phyloP scores from a whole-genome alignment of 2,888 invertebrate genomes.

The Neoascia interrupta region DNA sequence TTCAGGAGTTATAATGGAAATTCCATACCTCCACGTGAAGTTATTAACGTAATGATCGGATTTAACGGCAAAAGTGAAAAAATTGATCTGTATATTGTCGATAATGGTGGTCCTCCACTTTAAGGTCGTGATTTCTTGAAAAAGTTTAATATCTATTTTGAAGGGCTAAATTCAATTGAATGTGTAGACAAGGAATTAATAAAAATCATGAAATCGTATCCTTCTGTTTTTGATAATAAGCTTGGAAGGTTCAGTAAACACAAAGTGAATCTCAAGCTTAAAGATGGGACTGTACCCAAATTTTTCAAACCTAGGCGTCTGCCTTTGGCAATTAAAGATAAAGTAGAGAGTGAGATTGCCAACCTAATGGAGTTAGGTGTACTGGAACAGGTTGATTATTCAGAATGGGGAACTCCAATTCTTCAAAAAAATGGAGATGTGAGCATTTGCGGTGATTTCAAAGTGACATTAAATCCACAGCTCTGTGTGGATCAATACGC shows the following conservation, averaged over 20 bases:
- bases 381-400: constrained; percentile 48
- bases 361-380: constrained; percentile 37
- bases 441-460: constrained; percentile 66
- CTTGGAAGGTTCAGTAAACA: too few species aligned
- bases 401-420: constrained; percentile 74
- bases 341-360: constrained; percentile 17
- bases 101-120: constrained; percentile 10
- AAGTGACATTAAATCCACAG: constrained; percentile 68
- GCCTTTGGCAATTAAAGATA: constrained; percentile 32
- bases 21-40: neutral
- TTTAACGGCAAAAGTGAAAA: constrained; percentile 1
- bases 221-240: too few species aligned
- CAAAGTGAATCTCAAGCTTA: too few species aligned
- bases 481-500: constrained; percentile 70
- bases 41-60: neutral
- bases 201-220: too few species aligned
- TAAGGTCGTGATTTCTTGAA: neutral
- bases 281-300: too few species aligned
- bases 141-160: constrained; percentile 1
- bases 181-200: too few species aligned
- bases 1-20: constrained; percentile 10
- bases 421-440: constrained; percentile 75
- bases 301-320: too few species aligned
- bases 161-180: too few species aligned
- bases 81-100: neutral